These are phyloP conservation scores for Anastrepha obliqua DNA, from an alignment of 1,140 invertebrate species.

Conservation along the genomic window DNA sequence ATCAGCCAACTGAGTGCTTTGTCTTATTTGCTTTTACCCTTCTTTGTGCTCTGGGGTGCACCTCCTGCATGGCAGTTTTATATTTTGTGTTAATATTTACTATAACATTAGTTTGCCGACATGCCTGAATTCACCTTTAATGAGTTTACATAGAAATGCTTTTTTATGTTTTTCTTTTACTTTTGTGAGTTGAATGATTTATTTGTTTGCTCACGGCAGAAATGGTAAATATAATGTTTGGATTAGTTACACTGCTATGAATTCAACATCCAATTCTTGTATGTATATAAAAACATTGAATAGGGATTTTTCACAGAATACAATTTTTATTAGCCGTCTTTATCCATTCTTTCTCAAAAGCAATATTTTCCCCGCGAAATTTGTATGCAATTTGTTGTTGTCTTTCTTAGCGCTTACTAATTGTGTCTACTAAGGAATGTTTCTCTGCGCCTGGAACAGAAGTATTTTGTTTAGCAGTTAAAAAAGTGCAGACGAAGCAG, in stretches of 20 bases:
- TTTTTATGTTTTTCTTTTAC: neutral
- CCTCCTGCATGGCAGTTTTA: neutral
- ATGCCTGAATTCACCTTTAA: neutral
- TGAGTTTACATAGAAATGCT: neutral
- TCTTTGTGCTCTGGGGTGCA: neutral
- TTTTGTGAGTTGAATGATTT: neutral
- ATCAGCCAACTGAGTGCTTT: slow-evolving; percentile 9
- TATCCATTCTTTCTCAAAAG: no score
- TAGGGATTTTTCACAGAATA: no score
- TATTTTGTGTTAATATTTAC: neutral
- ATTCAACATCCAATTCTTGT: no score
- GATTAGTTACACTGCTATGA: neutral
- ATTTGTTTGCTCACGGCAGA: neutral
- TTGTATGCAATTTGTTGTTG: no score
- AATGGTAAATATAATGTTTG: neutral
- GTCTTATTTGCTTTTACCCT: neutral
- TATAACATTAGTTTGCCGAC: neutral
- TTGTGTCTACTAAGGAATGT: no score
- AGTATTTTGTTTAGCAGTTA: no score
- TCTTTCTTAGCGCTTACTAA: no score
- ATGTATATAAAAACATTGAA: no score
- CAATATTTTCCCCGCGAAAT: no score
- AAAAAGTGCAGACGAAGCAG: no score
- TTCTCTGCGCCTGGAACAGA: no score
- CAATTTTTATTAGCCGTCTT: no score